phyloP scores from a whole-genome alignment of 2,113 vertebrate genomes.

The Sinocyclocheilus maitianheensis region DNA sequence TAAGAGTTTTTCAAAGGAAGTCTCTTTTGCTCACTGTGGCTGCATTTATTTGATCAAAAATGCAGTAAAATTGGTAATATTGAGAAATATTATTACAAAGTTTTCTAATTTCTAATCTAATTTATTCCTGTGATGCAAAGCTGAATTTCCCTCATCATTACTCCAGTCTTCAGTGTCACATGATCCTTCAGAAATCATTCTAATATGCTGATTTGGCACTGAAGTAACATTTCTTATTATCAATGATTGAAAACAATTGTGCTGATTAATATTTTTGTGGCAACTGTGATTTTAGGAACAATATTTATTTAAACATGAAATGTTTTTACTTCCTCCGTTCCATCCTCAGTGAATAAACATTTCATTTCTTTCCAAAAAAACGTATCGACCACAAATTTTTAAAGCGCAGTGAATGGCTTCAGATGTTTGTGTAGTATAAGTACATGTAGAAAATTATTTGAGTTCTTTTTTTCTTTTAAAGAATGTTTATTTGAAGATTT shows the following conservation, averaged over 20 bases:
- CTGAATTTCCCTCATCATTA: not conserved
- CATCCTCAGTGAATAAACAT: not conserved
- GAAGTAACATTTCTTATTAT: not conserved
- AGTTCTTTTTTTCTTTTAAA: not conserved
- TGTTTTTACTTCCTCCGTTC: not conserved
- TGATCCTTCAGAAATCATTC: not conserved
- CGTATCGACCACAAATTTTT: not conserved
- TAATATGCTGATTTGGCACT: not conserved
- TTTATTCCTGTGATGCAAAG: too few species aligned
- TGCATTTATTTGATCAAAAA: too few species aligned
- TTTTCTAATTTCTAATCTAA: too few species aligned
- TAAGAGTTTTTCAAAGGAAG: not conserved
- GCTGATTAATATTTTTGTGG: not conserved
- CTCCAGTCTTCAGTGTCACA: not conserved
- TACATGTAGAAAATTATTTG: not conserved
- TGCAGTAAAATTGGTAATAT: too few species aligned
- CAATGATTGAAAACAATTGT: not conserved
- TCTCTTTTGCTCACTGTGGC: too few species aligned
- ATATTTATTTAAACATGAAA: not conserved
- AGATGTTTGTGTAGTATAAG: not conserved
- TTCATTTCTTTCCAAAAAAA: too few species aligned
- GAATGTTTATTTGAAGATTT: not conserved
- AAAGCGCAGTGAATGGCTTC: not conserved
- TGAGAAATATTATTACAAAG: too few species aligned
- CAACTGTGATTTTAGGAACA: not conserved